Conservation (phyloP, 2,888 invertebrate species). For the Drosophila picticornis region DNA sequence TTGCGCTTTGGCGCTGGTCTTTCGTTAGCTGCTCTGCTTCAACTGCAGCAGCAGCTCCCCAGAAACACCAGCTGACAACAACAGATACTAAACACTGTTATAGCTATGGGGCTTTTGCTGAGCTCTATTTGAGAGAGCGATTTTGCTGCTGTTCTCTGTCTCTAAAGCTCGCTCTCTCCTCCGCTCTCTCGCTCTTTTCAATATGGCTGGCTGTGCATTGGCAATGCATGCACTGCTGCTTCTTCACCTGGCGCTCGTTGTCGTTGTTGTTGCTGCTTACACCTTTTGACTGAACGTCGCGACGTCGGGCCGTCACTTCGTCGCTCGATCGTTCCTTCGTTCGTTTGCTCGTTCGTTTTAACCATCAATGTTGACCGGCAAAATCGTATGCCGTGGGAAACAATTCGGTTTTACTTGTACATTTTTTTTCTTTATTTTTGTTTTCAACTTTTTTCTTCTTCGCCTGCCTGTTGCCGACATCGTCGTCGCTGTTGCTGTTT, state of each 20-base stretch:
- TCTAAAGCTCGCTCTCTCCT: constrained; percentile 12
- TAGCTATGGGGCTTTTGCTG: constrained; percentile 66
- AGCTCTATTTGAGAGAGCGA: constrained; percentile 30
- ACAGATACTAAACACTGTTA: constrained; percentile 72
- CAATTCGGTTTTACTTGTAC: constrained; percentile 86
- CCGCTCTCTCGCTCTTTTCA: constrained; percentile 37
- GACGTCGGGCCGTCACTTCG: constrained; percentile 48
- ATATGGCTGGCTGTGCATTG: constrained; percentile 67
- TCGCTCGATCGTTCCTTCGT: constrained; percentile 46
- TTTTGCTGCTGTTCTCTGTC: constrained; percentile 17
- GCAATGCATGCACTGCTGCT: constrained; percentile 61
- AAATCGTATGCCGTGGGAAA: constrained; percentile 86
- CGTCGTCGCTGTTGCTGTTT: constrained; percentile 59
- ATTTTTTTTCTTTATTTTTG: constrained; percentile 64
- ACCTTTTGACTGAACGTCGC: constrained; percentile 68
- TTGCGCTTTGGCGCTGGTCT: constrained; percentile 57
- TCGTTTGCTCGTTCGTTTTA: constrained; percentile 55
- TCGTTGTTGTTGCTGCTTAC: constrained; percentile 60
- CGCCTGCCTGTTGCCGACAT: constrained; percentile 60
- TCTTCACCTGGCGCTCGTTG: constrained; percentile 77
- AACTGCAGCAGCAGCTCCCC: constrained; percentile 48
- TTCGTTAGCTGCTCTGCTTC: constrained; percentile 18
- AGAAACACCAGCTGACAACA: constrained; percentile 71
- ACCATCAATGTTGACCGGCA: constrained; percentile 86
- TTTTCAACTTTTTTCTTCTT: constrained; percentile 55